Evolutionary conservation across 1,140 invertebrate species (phyloP).

Genomic region (Geopemphigus sp.): DNA sequence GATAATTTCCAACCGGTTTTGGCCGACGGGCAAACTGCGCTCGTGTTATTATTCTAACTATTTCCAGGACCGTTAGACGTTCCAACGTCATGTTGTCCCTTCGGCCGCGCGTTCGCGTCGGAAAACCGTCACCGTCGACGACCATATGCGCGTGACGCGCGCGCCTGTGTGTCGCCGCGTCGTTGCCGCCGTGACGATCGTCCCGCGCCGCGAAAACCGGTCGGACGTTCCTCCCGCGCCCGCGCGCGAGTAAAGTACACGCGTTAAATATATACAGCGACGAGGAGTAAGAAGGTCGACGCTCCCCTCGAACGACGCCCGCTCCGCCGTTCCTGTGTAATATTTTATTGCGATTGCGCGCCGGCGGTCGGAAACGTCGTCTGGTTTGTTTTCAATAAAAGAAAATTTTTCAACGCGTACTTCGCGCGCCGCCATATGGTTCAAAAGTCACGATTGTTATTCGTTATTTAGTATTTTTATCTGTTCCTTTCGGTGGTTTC

Average conservation of each 20-base stretch:
- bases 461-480: not conserved
- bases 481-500: not conserved
- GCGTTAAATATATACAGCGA: too few relatives aligned
- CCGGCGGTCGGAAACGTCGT: not conserved
- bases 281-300: too few relatives aligned
- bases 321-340: slow-evolving; percentile 1
- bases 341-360: not conserved
- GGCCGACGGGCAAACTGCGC: not conserved
- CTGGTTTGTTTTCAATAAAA: not conserved
- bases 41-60: not conserved
- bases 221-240: not conserved
- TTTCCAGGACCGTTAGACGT: not conserved
- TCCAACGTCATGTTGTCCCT: not conserved
- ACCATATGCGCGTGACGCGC: not conserved
- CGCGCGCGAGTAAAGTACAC: too few relatives aligned
- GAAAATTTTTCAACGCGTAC: not conserved
- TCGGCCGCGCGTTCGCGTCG: too few relatives aligned
- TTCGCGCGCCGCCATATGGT: slow-evolving; percentile 11
- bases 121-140: not conserved
- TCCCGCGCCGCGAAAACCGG: not conserved
- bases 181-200: not conserved
- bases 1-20: not conserved
- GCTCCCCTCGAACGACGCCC: slow-evolving; percentile 3
- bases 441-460: not conserved
- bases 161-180: too few relatives aligned